Evolutionary conservation across 2,797 vertebrate species (phyloP).

Genomic region (Percopsis omiscomaycus): DNA sequence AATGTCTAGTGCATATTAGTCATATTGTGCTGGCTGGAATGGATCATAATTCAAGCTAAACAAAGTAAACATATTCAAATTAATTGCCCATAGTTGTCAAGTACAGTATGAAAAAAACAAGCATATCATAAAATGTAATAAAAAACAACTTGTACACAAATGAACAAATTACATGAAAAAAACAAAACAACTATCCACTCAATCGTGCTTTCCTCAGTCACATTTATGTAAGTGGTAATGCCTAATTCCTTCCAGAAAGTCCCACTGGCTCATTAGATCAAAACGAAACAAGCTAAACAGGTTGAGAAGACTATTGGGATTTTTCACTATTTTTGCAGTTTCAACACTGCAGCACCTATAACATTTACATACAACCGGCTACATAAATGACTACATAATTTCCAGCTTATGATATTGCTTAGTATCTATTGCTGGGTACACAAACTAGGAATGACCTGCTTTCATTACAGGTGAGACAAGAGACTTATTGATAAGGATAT

Average conservation of each 20-base stretch:
- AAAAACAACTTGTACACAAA: slow-evolving; percentile 12
- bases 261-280: slow-evolving; percentile 21
- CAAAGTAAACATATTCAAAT: slow-evolving; percentile 18
- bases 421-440: slow-evolving; percentile 4
- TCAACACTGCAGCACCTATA: slow-evolving; percentile 45
- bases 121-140: not conserved
- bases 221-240: slow-evolving; percentile 10
- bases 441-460: slow-evolving; percentile 18
- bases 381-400: slow-evolving; percentile 55
- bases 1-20: not conserved
- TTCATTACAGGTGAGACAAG: slow-evolving; percentile 24
- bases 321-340: slow-evolving; percentile 43
- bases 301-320: slow-evolving; percentile 5
- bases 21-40: slow-evolving; percentile 16
- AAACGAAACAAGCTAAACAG: slow-evolving; percentile 44
- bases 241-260: slow-evolving; percentile 40
- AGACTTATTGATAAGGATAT: not conserved
- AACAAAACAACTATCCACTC: slow-evolving; percentile 31
- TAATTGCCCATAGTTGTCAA: not conserved
- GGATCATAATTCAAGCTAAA: slow-evolving; percentile 31
- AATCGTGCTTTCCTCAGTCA: slow-evolving; percentile 25
- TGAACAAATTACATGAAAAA: slow-evolving; percentile 26
- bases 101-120: not conserved
- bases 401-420: slow-evolving; percentile 15
- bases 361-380: slow-evolving; percentile 37